phyloP scores from a whole-genome alignment of 2,797 vertebrate species.

The Halcyon leucocephala region DNA sequence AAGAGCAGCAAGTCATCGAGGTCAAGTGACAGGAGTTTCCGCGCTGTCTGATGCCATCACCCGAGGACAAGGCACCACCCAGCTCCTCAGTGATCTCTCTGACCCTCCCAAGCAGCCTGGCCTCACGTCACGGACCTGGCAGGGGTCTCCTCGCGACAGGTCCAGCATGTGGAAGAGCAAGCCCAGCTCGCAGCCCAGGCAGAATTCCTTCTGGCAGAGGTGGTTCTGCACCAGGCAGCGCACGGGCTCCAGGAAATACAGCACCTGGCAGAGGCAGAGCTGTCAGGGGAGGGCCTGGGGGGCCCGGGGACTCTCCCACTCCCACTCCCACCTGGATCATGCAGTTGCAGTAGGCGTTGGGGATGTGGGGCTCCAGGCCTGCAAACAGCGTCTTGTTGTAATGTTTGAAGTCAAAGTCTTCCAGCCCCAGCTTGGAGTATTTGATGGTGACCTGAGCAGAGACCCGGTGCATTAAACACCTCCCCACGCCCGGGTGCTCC shows the following conservation, averaged over 20 bases:
- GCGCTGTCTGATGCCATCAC: not conserved
- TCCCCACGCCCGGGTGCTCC: not conserved
- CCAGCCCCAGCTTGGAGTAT: slow-evolving; percentile 96
- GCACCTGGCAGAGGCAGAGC: slow-evolving; percentile 80
- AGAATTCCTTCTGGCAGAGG: slow-evolving; percentile 98
- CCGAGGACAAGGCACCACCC: not conserved
- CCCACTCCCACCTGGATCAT: slow-evolving; percentile 95
- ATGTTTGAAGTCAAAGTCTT: slow-evolving; percentile 99
- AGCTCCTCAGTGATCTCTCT: rapidly evolving
- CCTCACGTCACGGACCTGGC: slow-evolving; percentile 85
- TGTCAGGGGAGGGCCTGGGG: rapidly evolving
- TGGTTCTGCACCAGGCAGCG: slow-evolving; percentile 96
- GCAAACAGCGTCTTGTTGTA: slow-evolving; percentile 98
- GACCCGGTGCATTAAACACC: rapidly evolving
- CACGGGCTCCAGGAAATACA: slow-evolving; percentile 96
- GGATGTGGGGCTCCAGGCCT: slow-evolving; percentile 96
- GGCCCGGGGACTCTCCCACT: not conserved
- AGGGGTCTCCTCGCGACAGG: slow-evolving; percentile 94
- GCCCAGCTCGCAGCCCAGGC: slow-evolving; percentile 95
- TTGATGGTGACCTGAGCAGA: slow-evolving; percentile 94
- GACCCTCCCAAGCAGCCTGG: not conserved
- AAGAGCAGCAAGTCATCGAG: not conserved
- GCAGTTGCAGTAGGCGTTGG: slow-evolving; percentile 98
- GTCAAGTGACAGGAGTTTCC: slow-evolving; percentile 30
- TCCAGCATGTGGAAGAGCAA: slow-evolving; percentile 99